Conservation (phyloP, 1,140 invertebrate genomes). For the Idris sp. region DNA sequence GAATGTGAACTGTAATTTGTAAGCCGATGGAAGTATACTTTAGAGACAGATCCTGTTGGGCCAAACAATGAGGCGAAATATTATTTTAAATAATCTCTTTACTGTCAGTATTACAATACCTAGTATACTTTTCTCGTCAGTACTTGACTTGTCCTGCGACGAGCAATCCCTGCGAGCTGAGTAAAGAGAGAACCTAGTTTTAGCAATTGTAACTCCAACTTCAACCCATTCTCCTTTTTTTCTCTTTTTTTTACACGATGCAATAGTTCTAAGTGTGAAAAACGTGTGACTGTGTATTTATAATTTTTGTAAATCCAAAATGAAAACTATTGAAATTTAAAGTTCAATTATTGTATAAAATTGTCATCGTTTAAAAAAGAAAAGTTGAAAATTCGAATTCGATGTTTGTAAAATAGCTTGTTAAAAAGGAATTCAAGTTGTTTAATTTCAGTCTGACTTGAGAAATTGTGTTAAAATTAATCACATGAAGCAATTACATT, state of each 20-base stretch:
- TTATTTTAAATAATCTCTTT: slow-evolving; percentile 71
- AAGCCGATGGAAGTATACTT: slow-evolving; percentile 37
- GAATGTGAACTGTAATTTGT: slow-evolving; percentile 32
- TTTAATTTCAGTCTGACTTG: too few relatives aligned
- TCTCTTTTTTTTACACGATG: slow-evolving; percentile 33
- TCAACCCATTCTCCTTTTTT: slow-evolving; percentile 44
- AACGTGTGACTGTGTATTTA: slow-evolving; percentile 27
- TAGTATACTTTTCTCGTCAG: slow-evolving; percentile 72
- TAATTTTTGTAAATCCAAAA: slow-evolving; percentile 18
- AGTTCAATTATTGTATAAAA: too few relatives aligned
- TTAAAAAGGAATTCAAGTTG: too few relatives aligned
- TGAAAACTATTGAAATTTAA: too few relatives aligned
- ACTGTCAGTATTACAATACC: slow-evolving; percentile 77
- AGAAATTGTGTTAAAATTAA: too few relatives aligned
- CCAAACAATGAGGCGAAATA: slow-evolving; percentile 41
- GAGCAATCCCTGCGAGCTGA: slow-evolving; percentile 55
- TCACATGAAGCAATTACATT: slow-evolving; percentile 16
- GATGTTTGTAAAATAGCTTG: too few relatives aligned
- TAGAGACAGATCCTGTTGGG: slow-evolving; percentile 36
- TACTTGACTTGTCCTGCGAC: slow-evolving; percentile 38
- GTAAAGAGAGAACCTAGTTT: slow-evolving; percentile 61
- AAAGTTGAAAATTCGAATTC: too few relatives aligned
- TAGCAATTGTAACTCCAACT: slow-evolving; percentile 50
- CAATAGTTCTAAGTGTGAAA: slow-evolving; percentile 11
- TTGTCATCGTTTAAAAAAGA: too few relatives aligned